Evolutionary conservation across 2,113 vertebrate genomes (phyloP).

Genomic region (Cochlearius cochlearius): DNA sequence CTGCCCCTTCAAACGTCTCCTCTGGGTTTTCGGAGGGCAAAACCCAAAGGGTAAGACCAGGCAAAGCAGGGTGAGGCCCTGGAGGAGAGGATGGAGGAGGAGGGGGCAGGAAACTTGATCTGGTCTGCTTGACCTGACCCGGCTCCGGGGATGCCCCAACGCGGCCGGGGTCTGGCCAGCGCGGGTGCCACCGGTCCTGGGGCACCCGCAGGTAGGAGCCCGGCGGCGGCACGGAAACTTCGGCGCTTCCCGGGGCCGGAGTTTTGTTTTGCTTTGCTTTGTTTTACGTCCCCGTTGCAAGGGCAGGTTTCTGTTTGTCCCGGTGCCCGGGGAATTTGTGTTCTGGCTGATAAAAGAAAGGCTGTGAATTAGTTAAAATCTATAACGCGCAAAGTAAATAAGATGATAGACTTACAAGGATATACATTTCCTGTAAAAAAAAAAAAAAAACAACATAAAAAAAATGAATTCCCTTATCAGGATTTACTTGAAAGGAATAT

Average conservation of each 20-base stretch:
- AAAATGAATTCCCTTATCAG: slow-evolving; percentile 86
- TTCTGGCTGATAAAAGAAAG: slow-evolving; percentile 75
- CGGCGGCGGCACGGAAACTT: background rate
- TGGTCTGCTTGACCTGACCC: background rate
- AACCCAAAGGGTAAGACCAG: background rate
- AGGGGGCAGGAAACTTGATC: background rate
- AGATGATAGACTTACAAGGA: slow-evolving; percentile 79
- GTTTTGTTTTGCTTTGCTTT: slow-evolving; percentile 50
- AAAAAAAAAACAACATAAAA: background rate
- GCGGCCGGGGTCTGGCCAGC: background rate
- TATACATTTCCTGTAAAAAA: slow-evolving; percentile 80
- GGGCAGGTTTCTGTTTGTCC: slow-evolving; percentile 72
- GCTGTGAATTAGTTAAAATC: slow-evolving; percentile 75
- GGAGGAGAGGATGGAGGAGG: background rate
- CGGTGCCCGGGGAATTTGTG: slow-evolving; percentile 49
- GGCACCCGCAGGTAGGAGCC: slow-evolving; percentile 29
- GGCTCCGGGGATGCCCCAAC: background rate
- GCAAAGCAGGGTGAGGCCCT: background rate
- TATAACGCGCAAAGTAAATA: slow-evolving; percentile 75
- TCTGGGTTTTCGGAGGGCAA: slow-evolving; percentile 8
- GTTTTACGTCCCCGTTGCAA: slow-evolving; percentile 62
- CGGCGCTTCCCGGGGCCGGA: background rate
- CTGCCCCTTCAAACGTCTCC: background rate
- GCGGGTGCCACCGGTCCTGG: background rate
- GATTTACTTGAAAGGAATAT: slow-evolving; percentile 91